Base-by-base conservation (phyloP, 2,797 vertebrate genomes). In the Martes flavigula region DNA sequence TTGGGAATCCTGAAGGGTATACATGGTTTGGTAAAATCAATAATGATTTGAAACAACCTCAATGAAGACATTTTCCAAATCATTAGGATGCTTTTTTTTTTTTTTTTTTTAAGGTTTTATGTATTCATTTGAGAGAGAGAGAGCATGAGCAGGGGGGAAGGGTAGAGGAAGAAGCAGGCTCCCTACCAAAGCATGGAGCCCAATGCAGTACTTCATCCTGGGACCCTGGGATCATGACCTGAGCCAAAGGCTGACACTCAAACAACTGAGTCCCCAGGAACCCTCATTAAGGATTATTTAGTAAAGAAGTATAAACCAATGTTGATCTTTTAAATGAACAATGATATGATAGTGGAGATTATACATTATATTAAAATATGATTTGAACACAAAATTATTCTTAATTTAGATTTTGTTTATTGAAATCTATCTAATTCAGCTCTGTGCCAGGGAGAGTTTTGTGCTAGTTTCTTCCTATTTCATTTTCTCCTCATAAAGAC, bases 351-450 rank as follows among this genome's bases (percentile, higher is more conserved):
- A 81, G 10, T 21, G 11, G 17, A 91, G 11, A 78, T 54, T 86
- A 86, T 1, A 66, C 72, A 66, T 32, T 90, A 1, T n/a, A 78
- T 30, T 23, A 83, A 58, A 56, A 66, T 78, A 27, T 32, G 5
- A 70, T 81, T 93, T 81, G 4, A 38, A 94, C 0, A 48, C 9
- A 60, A 62, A 48, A 27, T 82, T 79, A 0, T 62, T 96, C 82
- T 73, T 82, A 60, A 54, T 43, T 78, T 93, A 15, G 15, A 56
- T 87, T 94, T 87, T 86, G 11, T 48, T 75, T 79, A 64, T 75
- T 85, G 21, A 48, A 60, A 62, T 73, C 10, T 87, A 32, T 13
- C 11, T 83, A 62, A 1, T 17, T 73, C 6, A 35, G 8, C 7
- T 30, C 13, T 62, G 12, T 93, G 4, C 35, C n/a, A 88, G 1